Base-by-base conservation (phyloP, 53 echinoderm and acorn worm genomes). In the Hippasteria phrygiana region DNA sequence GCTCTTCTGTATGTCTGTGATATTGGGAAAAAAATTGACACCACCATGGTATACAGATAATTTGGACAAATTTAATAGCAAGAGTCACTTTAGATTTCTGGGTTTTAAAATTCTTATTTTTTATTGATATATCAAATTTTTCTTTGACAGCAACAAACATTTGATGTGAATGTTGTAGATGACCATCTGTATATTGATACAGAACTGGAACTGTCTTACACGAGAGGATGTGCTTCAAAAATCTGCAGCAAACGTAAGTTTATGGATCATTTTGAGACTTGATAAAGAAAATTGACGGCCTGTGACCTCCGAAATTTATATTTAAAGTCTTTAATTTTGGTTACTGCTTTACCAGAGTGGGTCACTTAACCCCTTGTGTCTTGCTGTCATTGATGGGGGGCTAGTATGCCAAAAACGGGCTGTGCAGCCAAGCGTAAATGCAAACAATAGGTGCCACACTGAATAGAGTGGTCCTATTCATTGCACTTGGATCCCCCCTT, bases 111-210 rank as follows among this genome's bases (percentile, higher is more conserved):
- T 77, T 54, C 46, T 67, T 48, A 18, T 67, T 69, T 24, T 2
- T 32, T 20, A 39, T 33, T 1, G 4, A 38, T 83, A 24, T 9
- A 17, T 86, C 10, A 0, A 1, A 46, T 55, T 74, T 62, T 28
- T 71, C 32, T 53, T 45, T 22, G 41, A 32, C 64, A 96, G 96
- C 96, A 96, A 96, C 90, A 89, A 78, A 94, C 90, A n/a, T 89
- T 92, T 88, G 88, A 51, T 28, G 90, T 96, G 5, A 76, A 69
- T 27, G 90, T 96, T 1, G 80, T 88, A 26, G 91, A 96, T 29
- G 92, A 88, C 26, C 76, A 90, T 14, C 77, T 96, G 31, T 96
- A 92, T 47, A 55, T 96, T n/a, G 71, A 94, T 39, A 77, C 88
- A 55, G 87, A 81, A 74, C 55, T 92, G 35, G 91, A 95, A 43